A percentile compares a stretch with the other conserved stretches of the same genome.
Conservation (phyloP, 2,888 invertebrate species). For the Cistogaster globosa region DNA sequence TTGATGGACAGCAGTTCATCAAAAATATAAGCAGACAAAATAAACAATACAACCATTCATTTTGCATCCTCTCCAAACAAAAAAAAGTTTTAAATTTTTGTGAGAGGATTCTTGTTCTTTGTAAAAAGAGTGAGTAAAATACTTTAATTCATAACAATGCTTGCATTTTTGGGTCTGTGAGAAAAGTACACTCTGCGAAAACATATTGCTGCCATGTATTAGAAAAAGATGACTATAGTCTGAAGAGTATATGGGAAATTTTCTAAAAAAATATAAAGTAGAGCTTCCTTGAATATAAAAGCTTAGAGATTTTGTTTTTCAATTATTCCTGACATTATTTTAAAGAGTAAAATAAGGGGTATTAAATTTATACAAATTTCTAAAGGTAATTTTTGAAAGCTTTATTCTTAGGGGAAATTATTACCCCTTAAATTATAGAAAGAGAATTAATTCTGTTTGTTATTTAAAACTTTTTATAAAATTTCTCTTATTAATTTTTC, state of each 20-base stretch:
- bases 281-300: conserved; percentile 35
- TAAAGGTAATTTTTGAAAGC: conserved; percentile 22
- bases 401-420: conserved; percentile 53
- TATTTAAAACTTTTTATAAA: too few relatives aligned
- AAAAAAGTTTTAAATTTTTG: background rate
- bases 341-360: background rate
- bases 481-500: too few relatives aligned
- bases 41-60: conserved; percentile 59
- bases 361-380: conserved; percentile 7
- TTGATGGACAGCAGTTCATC: conserved; percentile 82
- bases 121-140: background rate
- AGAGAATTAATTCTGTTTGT: conserved; percentile 23
- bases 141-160: background rate
- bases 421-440: conserved; percentile 21
- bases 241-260: background rate
- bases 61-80: conserved; percentile 26
- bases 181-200: background rate
- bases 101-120: conserved; percentile 19
- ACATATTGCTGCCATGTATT: background rate
- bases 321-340: background rate
- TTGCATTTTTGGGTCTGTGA: background rate
- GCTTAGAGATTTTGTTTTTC: too few relatives aligned
- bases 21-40: conserved; percentile 73
- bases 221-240: conserved; percentile 52
- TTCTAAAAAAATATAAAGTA: background rate